Base-by-base conservation (phyloP, 2,797 vertebrate species). In the Sebastes umbrosus region DNA sequence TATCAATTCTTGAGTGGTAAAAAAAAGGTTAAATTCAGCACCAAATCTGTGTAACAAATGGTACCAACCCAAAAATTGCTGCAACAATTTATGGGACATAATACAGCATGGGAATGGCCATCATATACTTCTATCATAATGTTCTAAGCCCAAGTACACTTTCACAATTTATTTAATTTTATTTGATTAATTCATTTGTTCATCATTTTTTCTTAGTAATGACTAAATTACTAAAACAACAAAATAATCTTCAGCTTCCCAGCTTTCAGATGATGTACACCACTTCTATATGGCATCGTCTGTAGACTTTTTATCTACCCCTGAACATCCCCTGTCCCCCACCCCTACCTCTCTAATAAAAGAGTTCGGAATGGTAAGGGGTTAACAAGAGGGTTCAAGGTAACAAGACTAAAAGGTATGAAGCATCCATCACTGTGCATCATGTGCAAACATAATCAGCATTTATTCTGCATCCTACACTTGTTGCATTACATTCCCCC, bases 381-480 rank as follows among this genome's bases (percentile, higher is more conserved):
- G 46, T 50, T 50, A 54, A 72, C 22, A 46, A 57, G 13, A 50
- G 24, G 3, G 24, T 70, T 69, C 12, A 68, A 20, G 14, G 65
- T 43, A 24, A 67, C 11, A 3, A 27, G 27, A 64, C 14, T 63
- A 27, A 52, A 24, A 52, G 20, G 4, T 68, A 31, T 12, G 12
- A 24, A 18, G 9, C 55, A 39, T 60, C 50, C 18, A 46, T 54
- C 46, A 31, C 27, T 54, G 13, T 71, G 32, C 34, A 57, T 14
- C 12, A 4, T 39, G 24, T 71, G 25, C 36, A 70, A 76, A 57
- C 29, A 54, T 43, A 62, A 46, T 66, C 57, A 77, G 20, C 39
- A 83, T 72, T 63, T 58, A 29, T 18, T 50, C 50, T 72, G 13
- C 55, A 71, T 50, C 59, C 69, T 32, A 8, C 71, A 65, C n/a